Conservation (phyloP, 2,888 invertebrate genomes). For the Cremastobaeus sp. region DNA sequence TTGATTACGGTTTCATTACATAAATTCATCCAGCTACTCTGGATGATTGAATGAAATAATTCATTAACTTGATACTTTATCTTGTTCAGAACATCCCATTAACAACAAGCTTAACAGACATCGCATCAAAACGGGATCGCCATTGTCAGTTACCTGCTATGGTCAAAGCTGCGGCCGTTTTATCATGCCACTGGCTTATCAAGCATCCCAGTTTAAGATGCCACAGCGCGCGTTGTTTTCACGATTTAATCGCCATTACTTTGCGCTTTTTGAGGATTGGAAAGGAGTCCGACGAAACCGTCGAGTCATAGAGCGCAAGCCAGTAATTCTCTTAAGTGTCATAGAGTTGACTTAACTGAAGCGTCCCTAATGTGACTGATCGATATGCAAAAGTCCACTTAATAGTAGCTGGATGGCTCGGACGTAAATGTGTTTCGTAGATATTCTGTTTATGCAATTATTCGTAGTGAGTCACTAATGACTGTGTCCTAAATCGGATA, state of each 20-base stretch:
- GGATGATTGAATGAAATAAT: constrained; percentile 45
- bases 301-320: constrained; percentile 37
- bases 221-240: constrained; percentile 15
- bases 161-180: constrained; percentile 26
- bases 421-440: constrained; percentile 26
- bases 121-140: constrained; percentile 6
- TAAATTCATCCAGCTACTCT: constrained; percentile 26
- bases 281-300: constrained; percentile 21
- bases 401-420: constrained; percentile 37
- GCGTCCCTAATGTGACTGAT: constrained; percentile 45
- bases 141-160: constrained; percentile 15
- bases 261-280: constrained; percentile 39
- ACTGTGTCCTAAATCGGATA: constrained; percentile 54
- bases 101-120: constrained; percentile 13
- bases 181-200: constrained; percentile 41
- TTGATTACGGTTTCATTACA: constrained; percentile 28
- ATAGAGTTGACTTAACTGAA: constrained; percentile 44
- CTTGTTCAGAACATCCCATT: constrained; percentile 30
- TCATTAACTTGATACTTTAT: constrained; percentile 40
- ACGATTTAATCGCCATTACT: constrained; percentile 55
- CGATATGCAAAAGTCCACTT: constrained; percentile 37
- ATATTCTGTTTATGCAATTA: constrained; percentile 40
- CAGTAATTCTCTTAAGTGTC: constrained; percentile 52
- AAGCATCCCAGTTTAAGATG: constrained; percentile 22
- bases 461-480: constrained; percentile 36